Conservation (phyloP, 2,113 vertebrate genomes). For the Raja brachyura region DNA sequence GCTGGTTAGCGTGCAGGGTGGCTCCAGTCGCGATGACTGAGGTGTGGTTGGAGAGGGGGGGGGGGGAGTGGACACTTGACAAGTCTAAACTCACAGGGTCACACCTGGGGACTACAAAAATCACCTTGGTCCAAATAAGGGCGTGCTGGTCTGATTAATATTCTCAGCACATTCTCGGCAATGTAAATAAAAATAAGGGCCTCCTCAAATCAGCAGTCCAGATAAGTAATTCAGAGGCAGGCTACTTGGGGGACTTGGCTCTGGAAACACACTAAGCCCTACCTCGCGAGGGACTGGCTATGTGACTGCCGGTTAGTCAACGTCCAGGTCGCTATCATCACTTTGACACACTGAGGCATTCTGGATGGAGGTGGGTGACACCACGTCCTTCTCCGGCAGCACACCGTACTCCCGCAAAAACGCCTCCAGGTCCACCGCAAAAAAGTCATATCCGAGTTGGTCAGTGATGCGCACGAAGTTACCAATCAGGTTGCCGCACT, state of each 20-base stretch:
- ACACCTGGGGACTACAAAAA: background rate
- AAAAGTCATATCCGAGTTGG: constrained; percentile 95
- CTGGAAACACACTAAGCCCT: constrained; percentile 6
- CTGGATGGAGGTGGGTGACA: constrained; percentile 61
- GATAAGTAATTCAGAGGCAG: background rate
- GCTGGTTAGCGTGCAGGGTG: background rate
- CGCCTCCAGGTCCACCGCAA: constrained; percentile 87
- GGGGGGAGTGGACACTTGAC: background rate
- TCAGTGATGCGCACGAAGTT: constrained; percentile 95
- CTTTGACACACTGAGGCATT: constrained; percentile 68
- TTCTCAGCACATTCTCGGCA: background rate
- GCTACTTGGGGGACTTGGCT: background rate
- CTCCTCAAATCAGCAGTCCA: background rate
- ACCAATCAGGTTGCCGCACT: constrained; percentile 83
- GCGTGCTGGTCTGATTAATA: background rate
- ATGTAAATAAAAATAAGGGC: constrained; percentile 5
- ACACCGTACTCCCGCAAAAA: constrained; percentile 89
- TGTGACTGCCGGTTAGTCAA: constrained; percentile 60
- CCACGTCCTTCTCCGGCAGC: constrained; percentile 76
- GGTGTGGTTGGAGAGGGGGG: too few relatives aligned
- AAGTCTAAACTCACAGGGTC: background rate
- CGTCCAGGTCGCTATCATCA: constrained; percentile 88
- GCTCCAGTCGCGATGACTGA: background rate
- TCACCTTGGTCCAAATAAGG: background rate
- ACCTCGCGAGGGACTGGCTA: background rate